Percentiles rank a stretch among this genome's conserved stretches.
Conservation (phyloP, 53 echinoderm and acorn worm species). For the Echinarachnius parma region DNA sequence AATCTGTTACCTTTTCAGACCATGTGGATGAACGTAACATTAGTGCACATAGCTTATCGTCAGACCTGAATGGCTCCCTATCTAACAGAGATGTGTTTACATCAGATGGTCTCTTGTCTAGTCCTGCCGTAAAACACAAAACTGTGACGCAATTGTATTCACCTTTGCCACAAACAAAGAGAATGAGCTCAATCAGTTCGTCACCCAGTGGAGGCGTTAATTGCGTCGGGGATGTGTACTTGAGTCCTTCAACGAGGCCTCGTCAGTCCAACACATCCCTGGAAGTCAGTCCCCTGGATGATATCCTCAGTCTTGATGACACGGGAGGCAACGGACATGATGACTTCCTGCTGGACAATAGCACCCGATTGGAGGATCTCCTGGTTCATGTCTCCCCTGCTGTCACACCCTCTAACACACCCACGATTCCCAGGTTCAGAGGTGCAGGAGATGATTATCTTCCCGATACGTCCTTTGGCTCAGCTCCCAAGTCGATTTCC, state of each 20-base stretch:
- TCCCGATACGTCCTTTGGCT: background rate
- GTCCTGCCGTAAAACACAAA: background rate
- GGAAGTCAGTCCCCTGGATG: slow-evolving; percentile 35
- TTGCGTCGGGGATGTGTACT: slow-evolving; percentile 46
- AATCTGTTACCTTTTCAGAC: slow-evolving; percentile 81
- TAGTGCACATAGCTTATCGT: background rate
- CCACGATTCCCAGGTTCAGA: slow-evolving; percentile 33
- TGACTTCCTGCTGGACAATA: slow-evolving; percentile 47
- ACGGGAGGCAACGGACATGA: slow-evolving; percentile 28
- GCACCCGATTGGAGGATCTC: slow-evolving; percentile 59
- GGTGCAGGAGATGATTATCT: background rate
- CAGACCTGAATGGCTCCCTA: background rate
- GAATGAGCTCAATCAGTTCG: too few species aligned
- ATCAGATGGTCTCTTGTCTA: background rate
- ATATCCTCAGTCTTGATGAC: slow-evolving; percentile 36
- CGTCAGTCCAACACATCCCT: slow-evolving; percentile 16
- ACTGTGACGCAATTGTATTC: background rate
- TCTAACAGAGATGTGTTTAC: slow-evolving; percentile 19
- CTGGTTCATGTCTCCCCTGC: slow-evolving; percentile 73
- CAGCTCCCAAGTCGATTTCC: background rate
- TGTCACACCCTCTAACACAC: slow-evolving; percentile 69
- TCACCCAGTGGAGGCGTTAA: too few species aligned
- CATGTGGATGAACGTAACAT: slow-evolving; percentile 52
- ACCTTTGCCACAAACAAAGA: too few species aligned
- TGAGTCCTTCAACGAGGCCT: slow-evolving; percentile 44